Percentiles rank a stretch among this genome's conserved stretches.
Conservation (phyloP, 2,113 vertebrate species). For the Eudyptes chrysolophus region DNA sequence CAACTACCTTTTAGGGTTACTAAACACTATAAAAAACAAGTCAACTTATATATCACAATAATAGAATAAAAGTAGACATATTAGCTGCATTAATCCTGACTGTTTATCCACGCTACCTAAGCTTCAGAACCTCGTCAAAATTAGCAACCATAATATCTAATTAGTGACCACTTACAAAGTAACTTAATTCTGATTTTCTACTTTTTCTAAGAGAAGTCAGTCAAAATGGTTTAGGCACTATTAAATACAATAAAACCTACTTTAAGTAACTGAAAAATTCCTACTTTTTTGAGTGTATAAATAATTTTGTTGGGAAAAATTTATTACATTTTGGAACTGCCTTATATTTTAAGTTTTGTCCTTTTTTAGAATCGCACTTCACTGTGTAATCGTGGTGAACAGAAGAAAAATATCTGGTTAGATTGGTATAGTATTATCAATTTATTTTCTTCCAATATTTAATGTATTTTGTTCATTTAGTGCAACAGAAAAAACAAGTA, state of each 20-base stretch:
- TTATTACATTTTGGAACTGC: background rate
- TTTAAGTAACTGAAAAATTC: background rate
- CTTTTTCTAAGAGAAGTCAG: background rate
- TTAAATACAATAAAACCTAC: background rate
- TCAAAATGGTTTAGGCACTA: background rate
- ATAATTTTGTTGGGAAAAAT: background rate
- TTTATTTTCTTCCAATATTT: background rate
- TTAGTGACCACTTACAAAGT: background rate
- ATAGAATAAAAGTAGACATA: background rate
- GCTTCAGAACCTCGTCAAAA: background rate
- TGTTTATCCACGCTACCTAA: background rate
- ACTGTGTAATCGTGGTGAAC: accelerated
- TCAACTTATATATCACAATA: background rate
- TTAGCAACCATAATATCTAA: background rate
- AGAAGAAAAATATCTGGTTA: background rate
- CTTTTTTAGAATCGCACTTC: background rate
- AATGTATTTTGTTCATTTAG: background rate
- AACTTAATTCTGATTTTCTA: background rate
- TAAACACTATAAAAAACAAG: background rate
- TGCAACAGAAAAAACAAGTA: background rate
- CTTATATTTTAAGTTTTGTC: background rate
- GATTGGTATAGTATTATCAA: accelerated
- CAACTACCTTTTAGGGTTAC: background rate
- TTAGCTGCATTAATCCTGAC: background rate
- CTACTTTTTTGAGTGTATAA: background rate